Evolutionary conservation across 2,888 invertebrate species (phyloP), one percentile per base, ranked within the genome.

Genomic region (Caenorhabditis uteleia): DNA sequence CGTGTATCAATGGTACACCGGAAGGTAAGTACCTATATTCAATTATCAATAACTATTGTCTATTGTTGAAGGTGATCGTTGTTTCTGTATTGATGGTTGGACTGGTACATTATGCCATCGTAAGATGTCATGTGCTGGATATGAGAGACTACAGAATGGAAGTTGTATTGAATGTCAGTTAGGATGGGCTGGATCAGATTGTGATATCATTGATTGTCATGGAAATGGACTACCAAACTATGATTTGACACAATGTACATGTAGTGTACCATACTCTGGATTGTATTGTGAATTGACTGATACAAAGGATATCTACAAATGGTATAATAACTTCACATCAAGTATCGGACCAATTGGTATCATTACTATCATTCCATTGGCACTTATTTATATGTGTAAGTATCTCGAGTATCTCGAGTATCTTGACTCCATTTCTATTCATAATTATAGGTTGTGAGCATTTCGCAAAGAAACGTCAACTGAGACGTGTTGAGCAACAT

Each of bases 31-130:
- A 26, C 8, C 14, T 34, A 34, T 34, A n/a, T 8, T 34, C 16
- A n/a, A n/a, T 34, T 44, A 12, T 23, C 29, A 31, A 27, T 47
- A 33, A 31, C n/a, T n/a, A n/a, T n/a, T n/a, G n/a, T n/a, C n/a
- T n/a, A n/a, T n/a, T n/a, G n/a, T n/a, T n/a, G n/a, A n/a, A 70
- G 70, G 68, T n/a, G 68, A 71, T 34, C 50, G 51, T 26, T 72
- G 72, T 25, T 60, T 46, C 39, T 72, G 72, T 44, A 27, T 50
- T 14, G 68, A 69, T 33, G 68, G 68, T 14, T 72, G 68, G 68
- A 72, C 72, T 7, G 72, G 72, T 3, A 53, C 49, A 4, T 45
- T 61, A 7, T 72, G 72, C 40, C 72, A 72, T 44, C 56, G 72
- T 10, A 53, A 51, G 34, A 72, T 69, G 72, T 54, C 56, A 33